Base-by-base conservation (phyloP, 2,888 invertebrate genomes). In the Phengaris alcon region DNA sequence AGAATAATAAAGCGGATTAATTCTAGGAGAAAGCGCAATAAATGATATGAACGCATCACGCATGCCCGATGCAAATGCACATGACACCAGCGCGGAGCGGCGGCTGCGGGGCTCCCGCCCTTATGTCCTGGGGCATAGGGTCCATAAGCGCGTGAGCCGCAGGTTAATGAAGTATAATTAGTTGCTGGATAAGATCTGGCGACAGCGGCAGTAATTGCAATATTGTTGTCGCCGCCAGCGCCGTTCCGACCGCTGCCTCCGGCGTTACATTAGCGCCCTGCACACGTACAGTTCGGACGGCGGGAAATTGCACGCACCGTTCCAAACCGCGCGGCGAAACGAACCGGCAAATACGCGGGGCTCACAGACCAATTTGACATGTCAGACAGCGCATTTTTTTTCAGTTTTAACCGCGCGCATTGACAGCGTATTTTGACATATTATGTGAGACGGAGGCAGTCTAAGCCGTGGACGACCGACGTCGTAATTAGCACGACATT, bases 151-250 rank as follows among this genome's bases (percentile, higher is more conserved):
- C 51, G 15, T 69, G 64, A 44, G 12, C 8, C 12, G 15, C 35
- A 51, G 15, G 54, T 13, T 73, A 73, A 70, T 73, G 46, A 75
- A 44, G 55, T 52, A 74, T 75, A 77, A 79, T 80, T 78, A 77
- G 76, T 69, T 73, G 8, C 70, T 13, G 75, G 80, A 79, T 79
- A 79, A 78, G 78, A 79, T 79, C 81, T 78, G 78, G 77, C 77
- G 78, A 78, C 77, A 77, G 74, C 73, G 77, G 59, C 48, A 76
- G 77, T 82, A 82, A 82, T 82, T 82, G 79, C 78, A 76, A 80
- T 80, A 80, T 80, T 77, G 80, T 79, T 81, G 81, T 80, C 79
- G 76, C 80, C 77, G 77, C 75, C 77, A 81, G 79, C 77, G 74
- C 76, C 77, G 79, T 77, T 75, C 79, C 78, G 74, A 74, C 75